Conservation (phyloP, 2,113 vertebrate genomes). For the Burhinus bistriatus region DNA sequence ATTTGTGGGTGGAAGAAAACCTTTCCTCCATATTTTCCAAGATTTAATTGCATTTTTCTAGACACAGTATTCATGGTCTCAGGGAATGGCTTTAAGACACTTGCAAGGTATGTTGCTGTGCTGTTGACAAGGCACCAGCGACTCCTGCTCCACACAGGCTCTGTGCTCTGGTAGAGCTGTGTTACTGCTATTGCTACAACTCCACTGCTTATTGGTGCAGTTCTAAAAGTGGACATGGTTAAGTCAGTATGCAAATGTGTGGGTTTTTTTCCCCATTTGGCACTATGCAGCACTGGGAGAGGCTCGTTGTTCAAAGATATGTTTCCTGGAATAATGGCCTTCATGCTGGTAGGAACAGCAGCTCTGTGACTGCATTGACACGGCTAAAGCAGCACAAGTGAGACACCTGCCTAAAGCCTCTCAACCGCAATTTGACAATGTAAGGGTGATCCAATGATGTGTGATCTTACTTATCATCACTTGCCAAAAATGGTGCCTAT, state of each 20-base stretch:
- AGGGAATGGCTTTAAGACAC: not conserved
- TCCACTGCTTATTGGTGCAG: not conserved
- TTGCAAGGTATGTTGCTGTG: not conserved
- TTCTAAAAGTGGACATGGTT: not conserved
- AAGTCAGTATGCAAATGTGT: not conserved
- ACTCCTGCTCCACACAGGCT: not conserved
- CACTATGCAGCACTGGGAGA: not conserved
- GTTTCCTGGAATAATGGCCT: not conserved
- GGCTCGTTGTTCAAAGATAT: not conserved
- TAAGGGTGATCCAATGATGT: not conserved
- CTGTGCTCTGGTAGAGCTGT: not conserved
- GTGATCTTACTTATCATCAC: not conserved
- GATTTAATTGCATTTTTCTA: not conserved
- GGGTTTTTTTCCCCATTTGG: not conserved
- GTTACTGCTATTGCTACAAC: not conserved
- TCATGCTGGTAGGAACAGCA: not conserved
- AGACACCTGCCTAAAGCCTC: not conserved
- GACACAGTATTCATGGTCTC: not conserved
- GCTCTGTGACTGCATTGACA: not conserved
- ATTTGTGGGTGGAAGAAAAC: not conserved
- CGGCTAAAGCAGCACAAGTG: not conserved
- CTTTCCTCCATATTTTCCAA: not conserved
- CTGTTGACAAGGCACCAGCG: not conserved
- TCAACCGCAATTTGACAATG: not conserved
- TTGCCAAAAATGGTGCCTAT: not conserved